Base-by-base conservation (phyloP, 2,888 invertebrate species). In the Cylloceria caligata region DNA sequence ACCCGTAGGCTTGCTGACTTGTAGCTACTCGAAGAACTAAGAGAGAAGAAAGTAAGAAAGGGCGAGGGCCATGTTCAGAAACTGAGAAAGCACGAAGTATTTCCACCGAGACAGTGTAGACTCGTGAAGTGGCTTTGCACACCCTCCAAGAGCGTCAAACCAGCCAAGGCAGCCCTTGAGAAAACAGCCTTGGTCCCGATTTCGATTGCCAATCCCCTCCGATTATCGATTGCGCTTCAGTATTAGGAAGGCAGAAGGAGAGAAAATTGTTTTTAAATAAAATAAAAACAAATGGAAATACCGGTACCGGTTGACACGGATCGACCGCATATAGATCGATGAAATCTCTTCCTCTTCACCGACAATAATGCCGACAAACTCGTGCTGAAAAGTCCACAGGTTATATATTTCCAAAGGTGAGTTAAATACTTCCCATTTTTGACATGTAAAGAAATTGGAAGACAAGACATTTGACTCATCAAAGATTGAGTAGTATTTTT, bases 151-250 rank as follows among this genome's bases (percentile, higher is more conserved):
- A 30, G 67, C 24, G 30, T 16, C 30, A 27, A 65, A 19, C 47
- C 16, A 49, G 67, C 11, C 34, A 1, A 47, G 30, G 16, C 30
- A 2, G 30, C 47, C 27, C 65, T 65, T 47, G 27, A 34, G 47
- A 47, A 47, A 65, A 30, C 42, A 39, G 47, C 65, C 65, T 65
- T 65, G 65, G 19, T 65, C 65, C 65, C 45, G 47, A 65, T 65
- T 65, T 65, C 30, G 30, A 24, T 47, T 34, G 65, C 27, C 27
- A 3, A 19, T 47, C 30, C 30, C 30, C 30, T 5, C 30, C 62
- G 30, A 27, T 65, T 42, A 49, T 67, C 67, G 67, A 67, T 67
- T 30, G 67, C 27, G 19, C 13, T 24, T 27, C 30, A 47, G 39
- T 62, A 62, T 77, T 60, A 39, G 39, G 49, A n/a, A 69, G 36